Conservation (phyloP, 2,888 invertebrate genomes). For the Ichneumoninae sp. region DNA sequence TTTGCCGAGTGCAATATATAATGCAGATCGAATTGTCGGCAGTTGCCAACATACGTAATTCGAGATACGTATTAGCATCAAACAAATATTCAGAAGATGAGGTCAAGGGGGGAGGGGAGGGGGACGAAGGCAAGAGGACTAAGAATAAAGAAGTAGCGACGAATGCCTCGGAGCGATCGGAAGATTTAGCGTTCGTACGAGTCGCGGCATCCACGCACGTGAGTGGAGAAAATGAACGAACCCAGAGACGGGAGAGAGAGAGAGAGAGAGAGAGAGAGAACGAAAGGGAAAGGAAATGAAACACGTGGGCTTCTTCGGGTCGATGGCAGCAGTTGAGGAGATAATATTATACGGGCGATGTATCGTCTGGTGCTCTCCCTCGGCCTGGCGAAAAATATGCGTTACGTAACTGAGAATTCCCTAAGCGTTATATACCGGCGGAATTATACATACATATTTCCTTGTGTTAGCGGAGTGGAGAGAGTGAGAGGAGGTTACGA, state of each 20-base stretch:
- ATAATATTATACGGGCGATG: slow-evolving; percentile 20
- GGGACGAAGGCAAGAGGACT: slow-evolving; percentile 5
- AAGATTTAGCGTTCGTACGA: slow-evolving; percentile 52
- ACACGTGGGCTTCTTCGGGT: slow-evolving; percentile 35
- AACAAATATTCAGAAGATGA: slow-evolving; percentile 34
- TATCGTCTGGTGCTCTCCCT: slow-evolving; percentile 17
- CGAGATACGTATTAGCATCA: slow-evolving; percentile 42
- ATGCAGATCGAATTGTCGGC: not conserved
- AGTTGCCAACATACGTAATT: not conserved
- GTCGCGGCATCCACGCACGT: slow-evolving; percentile 34
- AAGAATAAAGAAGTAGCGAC: slow-evolving; percentile 32
- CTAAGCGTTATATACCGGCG: not conserved
- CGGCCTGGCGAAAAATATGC: slow-evolving; percentile 23
- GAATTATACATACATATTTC: slow-evolving; percentile 36
- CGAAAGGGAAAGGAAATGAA: slow-evolving; percentile 44
- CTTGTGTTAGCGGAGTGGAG: slow-evolving; percentile 24
- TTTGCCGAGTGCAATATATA: not conserved
- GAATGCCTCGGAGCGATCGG: slow-evolving; percentile 51
- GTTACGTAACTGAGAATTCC: slow-evolving; percentile 42
- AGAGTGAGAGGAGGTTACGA: not conserved
- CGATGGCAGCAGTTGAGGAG: slow-evolving; percentile 42
- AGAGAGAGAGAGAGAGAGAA: slow-evolving; percentile 16
- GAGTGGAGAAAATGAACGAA: slow-evolving; percentile 7
- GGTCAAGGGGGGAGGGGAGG: not conserved
- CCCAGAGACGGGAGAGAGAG: not conserved